Base-by-base conservation (phyloP, 2,797 vertebrate genomes). In the Oreonectes daqikongensis region DNA sequence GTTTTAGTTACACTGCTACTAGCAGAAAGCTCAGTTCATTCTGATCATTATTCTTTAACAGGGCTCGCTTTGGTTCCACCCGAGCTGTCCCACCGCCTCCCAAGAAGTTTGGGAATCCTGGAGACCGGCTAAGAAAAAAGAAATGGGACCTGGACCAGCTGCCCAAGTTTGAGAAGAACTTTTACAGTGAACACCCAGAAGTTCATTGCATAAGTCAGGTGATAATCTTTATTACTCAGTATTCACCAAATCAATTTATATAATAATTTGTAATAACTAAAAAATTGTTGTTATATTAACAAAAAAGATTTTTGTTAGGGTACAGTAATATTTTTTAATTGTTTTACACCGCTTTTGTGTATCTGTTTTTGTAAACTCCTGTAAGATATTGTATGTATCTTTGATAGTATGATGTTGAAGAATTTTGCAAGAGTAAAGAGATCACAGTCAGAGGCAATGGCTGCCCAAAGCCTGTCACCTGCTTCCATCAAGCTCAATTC, bases 161-260 rank as follows among this genome's bases (percentile, higher is more conserved):
- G 38, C 96, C 96, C 18, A 99, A 99, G 64, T 99, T 99, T 90
- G 97, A 99, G 87, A 99, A 99, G 89, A 99, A 99, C 87, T 99
- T 99, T 82, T 99, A 99, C 2, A 88, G 87, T 32, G 97, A 99
- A 79, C 94, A 97, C 78, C 93, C 93, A 0, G 97, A 99, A 78
- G 89, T 99, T 65, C 95, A 95, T 77, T 93, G 84, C 50, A 89
- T 95, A 81, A 94, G 88, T 83, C 94, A 92, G 48, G 97, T 98
- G 89, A 81, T 52, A 68, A 46, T 11, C 35, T 35, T 9, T 35
- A 35, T 35, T 35, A 35, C 10, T 35, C 35, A 0, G 35, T 35
- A 10, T 8, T 35, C 35, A 4, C 28, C 35, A 35, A 35, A 35
- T 35, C 35, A 35, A 9, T 35, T 35, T 2, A 35, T 35, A 10